phyloP scores from a whole-genome alignment of 2,888 invertebrate species.

The Caenorhabditis macrosperma region DNA sequence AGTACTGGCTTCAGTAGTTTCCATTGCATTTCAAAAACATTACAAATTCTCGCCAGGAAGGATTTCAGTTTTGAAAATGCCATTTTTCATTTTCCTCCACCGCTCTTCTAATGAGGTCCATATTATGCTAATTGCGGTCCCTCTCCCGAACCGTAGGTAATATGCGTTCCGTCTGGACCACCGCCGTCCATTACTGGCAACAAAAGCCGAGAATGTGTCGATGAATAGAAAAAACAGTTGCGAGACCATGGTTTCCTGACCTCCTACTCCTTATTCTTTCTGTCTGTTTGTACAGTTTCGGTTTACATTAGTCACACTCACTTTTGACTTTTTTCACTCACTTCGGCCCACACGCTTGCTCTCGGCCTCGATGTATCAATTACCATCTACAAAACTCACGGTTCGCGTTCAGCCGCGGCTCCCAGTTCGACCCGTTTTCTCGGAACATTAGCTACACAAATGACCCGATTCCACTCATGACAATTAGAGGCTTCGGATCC shows the following conservation, averaged over 20 bases:
- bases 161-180: conserved; percentile 1
- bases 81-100: neutral
- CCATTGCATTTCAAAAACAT: neutral
- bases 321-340: conserved; percentile 24
- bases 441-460: conserved; percentile 39
- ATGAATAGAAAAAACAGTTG: neutral
- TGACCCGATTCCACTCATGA: conserved; percentile 34
- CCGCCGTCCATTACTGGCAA: conserved; percentile 27
- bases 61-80: neutral
- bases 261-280: neutral
- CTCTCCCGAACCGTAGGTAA: neutral
- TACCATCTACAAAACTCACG: neutral
- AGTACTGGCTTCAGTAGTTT: too few species aligned
- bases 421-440: conserved; percentile 1
- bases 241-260: conserved; percentile 1
- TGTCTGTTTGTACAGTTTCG: conserved; percentile 54
- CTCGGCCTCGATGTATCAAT: conserved; percentile 21
- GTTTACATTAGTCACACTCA: conserved; percentile 44
- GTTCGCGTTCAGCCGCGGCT: neutral
- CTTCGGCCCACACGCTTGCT: conserved; percentile 15
- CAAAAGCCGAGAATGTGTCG: neutral
- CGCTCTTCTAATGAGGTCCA: conserved; percentile 18
- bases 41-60: neutral
- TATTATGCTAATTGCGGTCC: conserved; percentile 27
- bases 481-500: conserved; percentile 37